Evolutionary conservation across 2,113 vertebrate species (phyloP).

Genomic region (Platichthys flesus): DNA sequence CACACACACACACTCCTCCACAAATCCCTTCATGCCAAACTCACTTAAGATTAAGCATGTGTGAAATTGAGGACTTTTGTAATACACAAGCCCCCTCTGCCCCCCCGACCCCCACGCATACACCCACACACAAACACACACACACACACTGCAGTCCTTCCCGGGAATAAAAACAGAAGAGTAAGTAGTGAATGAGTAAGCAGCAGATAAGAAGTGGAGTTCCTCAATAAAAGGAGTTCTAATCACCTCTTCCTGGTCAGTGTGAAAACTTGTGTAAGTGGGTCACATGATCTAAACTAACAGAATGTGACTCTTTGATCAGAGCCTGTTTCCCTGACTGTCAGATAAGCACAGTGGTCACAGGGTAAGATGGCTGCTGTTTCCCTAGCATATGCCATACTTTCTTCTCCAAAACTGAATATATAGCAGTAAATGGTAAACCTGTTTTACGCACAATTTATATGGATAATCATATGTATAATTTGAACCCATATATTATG

Average conservation of each 20-base stretch:
- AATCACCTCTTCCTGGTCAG: constrained; percentile 10
- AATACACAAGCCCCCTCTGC: constrained; percentile 85
- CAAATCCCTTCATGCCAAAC: constrained; percentile 98
- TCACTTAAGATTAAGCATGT: constrained; percentile 98
- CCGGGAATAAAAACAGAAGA: constrained; percentile 17
- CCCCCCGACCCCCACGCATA: constrained; percentile 43
- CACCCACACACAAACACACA: constrained; percentile 45
- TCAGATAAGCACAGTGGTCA: neutral
- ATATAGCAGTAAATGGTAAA: no score
- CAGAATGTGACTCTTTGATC: constrained; percentile 12
- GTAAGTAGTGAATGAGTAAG: constrained; percentile 35
- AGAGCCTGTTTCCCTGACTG: no score
- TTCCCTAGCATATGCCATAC: neutral
- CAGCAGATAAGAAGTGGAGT: constrained; percentile 27
- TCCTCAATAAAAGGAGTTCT: neutral
- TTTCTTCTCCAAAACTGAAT: neutral
- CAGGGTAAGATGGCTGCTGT: neutral
- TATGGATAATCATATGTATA: no score
- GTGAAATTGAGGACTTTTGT: constrained; percentile 98
- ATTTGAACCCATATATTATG: no score
- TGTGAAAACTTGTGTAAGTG: neutral
- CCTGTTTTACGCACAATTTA: no score
- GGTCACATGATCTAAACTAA: constrained; percentile 6
- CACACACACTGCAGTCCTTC: constrained; percentile 23
- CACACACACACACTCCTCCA: constrained; percentile 65